phyloP scores from a whole-genome alignment of 2,888 invertebrate genomes.

The Napeogenes sylphis region DNA sequence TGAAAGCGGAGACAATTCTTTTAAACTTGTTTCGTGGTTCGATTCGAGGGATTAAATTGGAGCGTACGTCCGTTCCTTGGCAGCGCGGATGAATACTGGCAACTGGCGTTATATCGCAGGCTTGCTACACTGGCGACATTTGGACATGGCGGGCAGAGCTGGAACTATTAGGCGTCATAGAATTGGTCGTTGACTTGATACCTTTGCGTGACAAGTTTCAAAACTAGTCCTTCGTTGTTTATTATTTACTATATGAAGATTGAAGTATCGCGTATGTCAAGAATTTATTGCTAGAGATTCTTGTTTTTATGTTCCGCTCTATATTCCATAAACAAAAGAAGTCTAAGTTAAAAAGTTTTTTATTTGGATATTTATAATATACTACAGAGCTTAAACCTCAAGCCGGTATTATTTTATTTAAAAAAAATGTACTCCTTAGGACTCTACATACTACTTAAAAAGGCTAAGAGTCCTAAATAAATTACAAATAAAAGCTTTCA shows the following conservation, averaged over 20 bases:
- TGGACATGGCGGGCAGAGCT: conserved; percentile 42
- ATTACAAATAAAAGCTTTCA: no score
- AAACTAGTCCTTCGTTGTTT: conserved; percentile 30
- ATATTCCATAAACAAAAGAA: not conserved
- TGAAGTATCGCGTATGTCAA: conserved; percentile 15
- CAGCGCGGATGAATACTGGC: conserved; percentile 58
- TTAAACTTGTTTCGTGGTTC: conserved; percentile 69
- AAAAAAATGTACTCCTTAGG: no score
- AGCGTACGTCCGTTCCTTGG: conserved; percentile 56
- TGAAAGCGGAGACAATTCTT: conserved; percentile 36
- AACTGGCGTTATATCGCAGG: conserved; percentile 42
- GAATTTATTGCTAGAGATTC: conserved; percentile 11
- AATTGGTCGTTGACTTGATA: conserved; percentile 28
- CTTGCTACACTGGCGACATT: conserved; percentile 59
- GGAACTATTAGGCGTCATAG: conserved; percentile 58
- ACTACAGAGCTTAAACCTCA: no score
- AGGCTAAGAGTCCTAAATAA: no score
- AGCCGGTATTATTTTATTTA: no score
- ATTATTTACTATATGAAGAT: conserved; percentile 19
- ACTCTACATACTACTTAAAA: no score
- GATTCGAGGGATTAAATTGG: conserved; percentile 35
- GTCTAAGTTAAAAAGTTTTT: no score
- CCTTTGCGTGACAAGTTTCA: conserved; percentile 46
- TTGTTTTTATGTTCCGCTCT: not conserved
- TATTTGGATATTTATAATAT: no score